These are phyloP conservation scores for Myiopsitta monachus DNA, from an alignment of 2,113 vertebrate genomes.

Conservation along the genomic window DNA sequence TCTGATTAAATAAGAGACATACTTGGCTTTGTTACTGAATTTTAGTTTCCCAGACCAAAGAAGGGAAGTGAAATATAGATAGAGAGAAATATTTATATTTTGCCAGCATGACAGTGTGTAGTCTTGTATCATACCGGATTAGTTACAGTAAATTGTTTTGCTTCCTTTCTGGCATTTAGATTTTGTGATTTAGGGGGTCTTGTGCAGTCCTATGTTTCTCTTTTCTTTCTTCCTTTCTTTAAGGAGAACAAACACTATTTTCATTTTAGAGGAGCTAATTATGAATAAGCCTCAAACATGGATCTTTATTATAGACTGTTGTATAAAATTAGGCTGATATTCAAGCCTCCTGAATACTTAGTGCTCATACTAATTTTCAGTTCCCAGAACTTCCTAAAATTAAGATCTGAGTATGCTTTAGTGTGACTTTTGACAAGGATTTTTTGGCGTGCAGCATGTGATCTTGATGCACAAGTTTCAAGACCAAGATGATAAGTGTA, in stretches of 20 bases:
- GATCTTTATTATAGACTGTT: not conserved
- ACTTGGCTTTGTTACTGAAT: not conserved
- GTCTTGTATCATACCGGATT: not conserved
- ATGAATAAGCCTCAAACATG: not conserved
- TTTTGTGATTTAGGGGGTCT: not conserved
- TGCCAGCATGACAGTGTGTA: not conserved
- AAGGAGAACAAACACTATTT: not conserved
- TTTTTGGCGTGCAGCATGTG: not conserved
- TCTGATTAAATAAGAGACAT: not conserved
- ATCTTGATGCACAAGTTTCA: not conserved
- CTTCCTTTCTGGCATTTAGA: not conserved
- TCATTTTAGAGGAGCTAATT: not conserved
- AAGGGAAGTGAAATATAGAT: not conserved
- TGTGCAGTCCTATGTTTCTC: not conserved
- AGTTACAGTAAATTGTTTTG: not conserved
- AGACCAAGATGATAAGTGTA: not conserved
- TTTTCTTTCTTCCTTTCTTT: not conserved
- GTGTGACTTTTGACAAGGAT: not conserved
- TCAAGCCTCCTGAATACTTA: not conserved
- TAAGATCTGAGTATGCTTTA: not conserved
- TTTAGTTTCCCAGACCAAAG: not conserved
- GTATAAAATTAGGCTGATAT: not conserved
- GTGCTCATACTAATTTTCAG: not conserved
- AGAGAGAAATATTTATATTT: not conserved
- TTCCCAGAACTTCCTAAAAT: not conserved